Evolutionary conservation across 2,797 vertebrate species (phyloP).

Genomic region (Gymnodraco acuticeps): DNA sequence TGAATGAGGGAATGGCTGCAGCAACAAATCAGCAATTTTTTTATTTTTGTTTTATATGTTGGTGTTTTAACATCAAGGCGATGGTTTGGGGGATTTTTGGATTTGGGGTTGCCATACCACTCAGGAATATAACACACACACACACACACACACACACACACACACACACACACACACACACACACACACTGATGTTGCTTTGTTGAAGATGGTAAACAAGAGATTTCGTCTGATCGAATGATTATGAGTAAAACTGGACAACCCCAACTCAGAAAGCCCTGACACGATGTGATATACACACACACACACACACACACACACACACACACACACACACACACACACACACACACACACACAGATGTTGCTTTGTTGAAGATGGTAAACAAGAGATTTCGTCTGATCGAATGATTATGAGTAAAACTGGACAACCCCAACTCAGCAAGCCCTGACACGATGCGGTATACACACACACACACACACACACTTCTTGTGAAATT

Average conservation of each 20-base stretch:
- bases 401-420: slow-evolving; percentile 1
- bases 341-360: slow-evolving; percentile 1
- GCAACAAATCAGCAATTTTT: no score
- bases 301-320: background rate
- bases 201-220: slow-evolving; percentile 16
- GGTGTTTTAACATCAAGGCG: no score
- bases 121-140: slow-evolving; percentile 2
- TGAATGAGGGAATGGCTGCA: background rate
- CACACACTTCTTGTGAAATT: slow-evolving; percentile 30
- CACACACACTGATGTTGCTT: slow-evolving; percentile 1
- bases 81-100: no score
- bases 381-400: slow-evolving; percentile 8
- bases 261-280: slow-evolving; percentile 12
- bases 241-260: background rate
- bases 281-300: slow-evolving; percentile 10
- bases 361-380: slow-evolving; percentile 12
- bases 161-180: no score
- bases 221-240: background rate
- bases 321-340: background rate
- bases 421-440: background rate
- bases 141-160: no score
- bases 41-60: no score
- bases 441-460: slow-evolving; percentile 30
- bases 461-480: background rate
- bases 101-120: no score